Base-by-base conservation (phyloP, 2,797 vertebrate species). In the Erpetoichthys calabaricus region DNA sequence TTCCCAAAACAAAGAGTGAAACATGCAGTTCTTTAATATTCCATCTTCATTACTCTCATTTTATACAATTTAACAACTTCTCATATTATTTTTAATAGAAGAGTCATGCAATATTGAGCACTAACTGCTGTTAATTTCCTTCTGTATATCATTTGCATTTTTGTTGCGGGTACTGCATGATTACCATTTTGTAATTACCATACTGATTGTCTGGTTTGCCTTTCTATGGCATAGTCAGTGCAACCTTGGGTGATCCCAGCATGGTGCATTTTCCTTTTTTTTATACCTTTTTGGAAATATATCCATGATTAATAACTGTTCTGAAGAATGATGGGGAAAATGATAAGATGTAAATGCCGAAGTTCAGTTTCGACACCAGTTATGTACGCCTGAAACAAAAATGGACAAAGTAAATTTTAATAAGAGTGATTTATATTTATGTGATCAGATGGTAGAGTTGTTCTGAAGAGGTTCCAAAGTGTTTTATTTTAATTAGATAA, bases 71-170 rank as follows among this genome's bases (percentile, higher is more conserved):
- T 80, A 84, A 82, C 73, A 81, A 79, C 71, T 81, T 77, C 64
- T 81, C 70, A 68, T 84, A 83, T 81, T 80, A 79, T 75, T 77
- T 73, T 82, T 88, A 85, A 86, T 86, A 73, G 72, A 80, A 75
- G 79, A 82, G 81, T 83, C 83, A 88, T 84, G 82, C 82, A 86
- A 78, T 86, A 85, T 80, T 87, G 81, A 88, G 66, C 80, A 85
- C 73, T 85, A 84, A 85, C 77, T 85, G 74, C 75, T 82, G 71
- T 76, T 82, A 83, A 88, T 85, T 85, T 87, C 76, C 80, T 79
- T 64, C 70, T 75, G 70, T 81, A 83, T 79, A 79, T 77, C 70
- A 87, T 85, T 87, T 84, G 74, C 81, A 81, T 79, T 84, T 86
- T 75, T 72, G 65, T 76, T 75, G 65, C 71, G 74, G 60, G 65